A percentile compares a stretch with the other conserved stretches of the same genome.
phyloP scores from a whole-genome alignment of 2,113 vertebrate genomes.

The Alosa alosa region DNA sequence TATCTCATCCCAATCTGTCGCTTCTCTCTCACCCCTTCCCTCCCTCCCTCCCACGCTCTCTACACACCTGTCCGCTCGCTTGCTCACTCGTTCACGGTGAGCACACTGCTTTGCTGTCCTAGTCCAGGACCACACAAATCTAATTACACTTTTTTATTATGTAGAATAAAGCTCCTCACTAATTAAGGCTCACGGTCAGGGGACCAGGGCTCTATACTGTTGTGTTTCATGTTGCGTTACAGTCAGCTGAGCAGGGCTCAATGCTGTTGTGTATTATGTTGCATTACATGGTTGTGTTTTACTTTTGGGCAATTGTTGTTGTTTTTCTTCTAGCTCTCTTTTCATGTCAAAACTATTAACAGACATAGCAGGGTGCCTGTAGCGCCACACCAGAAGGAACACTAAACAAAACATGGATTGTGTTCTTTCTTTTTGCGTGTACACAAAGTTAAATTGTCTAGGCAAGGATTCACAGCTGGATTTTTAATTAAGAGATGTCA shows the following conservation, averaged over 20 bases:
- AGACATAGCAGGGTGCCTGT: not conserved
- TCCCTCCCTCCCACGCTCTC: not conserved
- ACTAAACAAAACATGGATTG: not conserved
- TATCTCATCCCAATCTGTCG: not conserved
- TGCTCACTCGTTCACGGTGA: not conserved
- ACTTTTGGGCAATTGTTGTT: not conserved
- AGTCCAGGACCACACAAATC: not conserved
- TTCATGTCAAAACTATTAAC: not conserved
- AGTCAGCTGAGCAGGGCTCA: too few relatives aligned
- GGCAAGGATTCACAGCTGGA: not conserved
- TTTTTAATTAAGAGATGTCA: not conserved
- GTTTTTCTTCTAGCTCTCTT: not conserved
- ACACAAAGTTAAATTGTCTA: not conserved
- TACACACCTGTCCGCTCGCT: not conserved
- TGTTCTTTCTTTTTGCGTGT: not conserved
- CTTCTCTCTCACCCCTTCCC: not conserved
- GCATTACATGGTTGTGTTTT: not conserved
- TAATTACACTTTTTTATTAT: conserved; percentile 29
- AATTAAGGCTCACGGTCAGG: conserved; percentile 30
- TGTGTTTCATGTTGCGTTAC: not conserved
- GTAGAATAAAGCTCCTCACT: not conserved
- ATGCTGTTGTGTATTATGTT: not conserved
- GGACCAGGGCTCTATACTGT: not conserved
- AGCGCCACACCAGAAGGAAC: not conserved
- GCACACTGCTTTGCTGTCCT: not conserved